A percentile compares a stretch with the other conserved stretches of the same genome.
Conservation (phyloP, 2,797 vertebrate species). For the Botia kubotai region DNA sequence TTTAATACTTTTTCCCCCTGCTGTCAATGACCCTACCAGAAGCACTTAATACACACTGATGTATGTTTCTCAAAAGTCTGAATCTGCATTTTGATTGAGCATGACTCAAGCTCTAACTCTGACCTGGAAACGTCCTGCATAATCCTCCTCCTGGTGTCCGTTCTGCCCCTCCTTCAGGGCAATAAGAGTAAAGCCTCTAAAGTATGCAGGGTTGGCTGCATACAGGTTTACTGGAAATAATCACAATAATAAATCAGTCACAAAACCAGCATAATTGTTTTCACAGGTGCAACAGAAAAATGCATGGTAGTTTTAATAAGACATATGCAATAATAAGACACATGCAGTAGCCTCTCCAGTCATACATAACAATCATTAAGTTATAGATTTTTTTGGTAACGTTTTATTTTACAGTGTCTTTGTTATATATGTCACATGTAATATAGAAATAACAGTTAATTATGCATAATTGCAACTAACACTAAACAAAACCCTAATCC, state of each 20-base stretch:
- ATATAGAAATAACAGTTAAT: no score
- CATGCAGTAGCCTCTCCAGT: no score
- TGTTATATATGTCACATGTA: no score
- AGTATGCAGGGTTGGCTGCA: constrained; percentile 90
- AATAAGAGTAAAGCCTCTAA: constrained; percentile 94
- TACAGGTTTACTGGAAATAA: constrained; percentile 84
- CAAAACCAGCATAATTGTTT: constrained; percentile 7
- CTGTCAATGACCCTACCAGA: not conserved
- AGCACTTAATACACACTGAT: not conserved
- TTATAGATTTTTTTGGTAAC: no score
- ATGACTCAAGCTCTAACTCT: constrained; percentile 51
- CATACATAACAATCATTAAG: no score
- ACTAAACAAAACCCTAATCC: no score
- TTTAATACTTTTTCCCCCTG: no score
- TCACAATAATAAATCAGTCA: constrained; percentile 42
- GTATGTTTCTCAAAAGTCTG: not conserved
- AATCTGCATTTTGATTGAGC: not conserved
- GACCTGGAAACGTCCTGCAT: constrained; percentile 93
- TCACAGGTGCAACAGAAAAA: not conserved
- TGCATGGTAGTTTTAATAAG: not conserved
- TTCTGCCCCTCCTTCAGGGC: constrained; percentile 90
- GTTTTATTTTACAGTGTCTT: no score
- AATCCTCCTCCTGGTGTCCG: constrained; percentile 95
- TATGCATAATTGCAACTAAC: no score
- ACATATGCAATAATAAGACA: not conserved